Evolutionary conservation across 1,140 invertebrate species (phyloP).

Genomic region (Papilio xuthus): DNA sequence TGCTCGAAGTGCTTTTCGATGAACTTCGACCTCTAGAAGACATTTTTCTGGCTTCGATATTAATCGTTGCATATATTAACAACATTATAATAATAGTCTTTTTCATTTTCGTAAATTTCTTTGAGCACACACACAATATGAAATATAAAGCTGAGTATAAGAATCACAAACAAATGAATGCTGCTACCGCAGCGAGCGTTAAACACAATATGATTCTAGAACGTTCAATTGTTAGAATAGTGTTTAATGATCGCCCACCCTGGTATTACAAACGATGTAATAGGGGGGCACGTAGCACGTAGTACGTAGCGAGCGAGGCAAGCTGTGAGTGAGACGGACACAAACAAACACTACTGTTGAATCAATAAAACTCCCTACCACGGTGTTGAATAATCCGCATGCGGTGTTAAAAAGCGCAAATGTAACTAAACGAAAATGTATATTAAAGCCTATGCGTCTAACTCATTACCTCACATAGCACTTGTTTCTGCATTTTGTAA

Average conservation of each 20-base stretch:
- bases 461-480: background rate
- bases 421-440: background rate
- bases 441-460: background rate
- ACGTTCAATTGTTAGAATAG: slow-evolving; percentile 42
- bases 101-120: slow-evolving; percentile 47
- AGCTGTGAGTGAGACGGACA: slow-evolving; percentile 44
- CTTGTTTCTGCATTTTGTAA: background rate
- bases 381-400: background rate
- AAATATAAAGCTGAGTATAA: slow-evolving; percentile 1
- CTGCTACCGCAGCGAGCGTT: slow-evolving; percentile 44
- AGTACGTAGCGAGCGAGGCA: slow-evolving; percentile 30
- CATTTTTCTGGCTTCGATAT: slow-evolving; percentile 63
- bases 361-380: slow-evolving; percentile 51
- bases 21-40: slow-evolving; percentile 58
- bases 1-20: slow-evolving; percentile 43
- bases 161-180: slow-evolving; percentile 33
- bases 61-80: slow-evolving; percentile 46
- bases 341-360: slow-evolving; percentile 48
- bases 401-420: background rate
- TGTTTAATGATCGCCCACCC: slow-evolving; percentile 59
- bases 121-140: background rate
- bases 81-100: slow-evolving; percentile 49
- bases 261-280: slow-evolving; percentile 40
- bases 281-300: slow-evolving; percentile 18
- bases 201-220: slow-evolving; percentile 60